Evolutionary conservation across 2,888 invertebrate genomes (phyloP), one percentile per base, ranked within the genome.

Genomic region (Lissocephala sabroskyi): DNA sequence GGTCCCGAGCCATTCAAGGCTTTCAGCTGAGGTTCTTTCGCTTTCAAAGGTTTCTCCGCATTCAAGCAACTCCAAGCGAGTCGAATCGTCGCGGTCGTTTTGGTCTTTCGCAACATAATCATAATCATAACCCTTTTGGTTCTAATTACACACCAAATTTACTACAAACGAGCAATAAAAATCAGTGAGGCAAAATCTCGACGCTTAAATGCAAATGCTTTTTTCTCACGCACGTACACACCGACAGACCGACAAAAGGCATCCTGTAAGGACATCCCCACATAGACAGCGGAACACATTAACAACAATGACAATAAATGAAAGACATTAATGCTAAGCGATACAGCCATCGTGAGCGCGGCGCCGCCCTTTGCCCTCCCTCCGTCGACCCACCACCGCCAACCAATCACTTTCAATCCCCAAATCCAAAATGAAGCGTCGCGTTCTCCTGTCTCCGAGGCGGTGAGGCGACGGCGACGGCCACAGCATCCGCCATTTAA

Each of bases 141-240:
- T 47, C 75, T 68, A 68, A 68, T 68, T 68, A 68, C 76, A 78
- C 78, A 68, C 75, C 63, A 70, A 68, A 68, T 68, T 68, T 68
- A 71, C 78, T 65, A 68, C 78, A 68, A 68, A 68, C 67, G 67
- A 75, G 67, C 71, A 75, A 68, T 68, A 75, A 68, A 75, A 68
- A 78, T 78, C 78, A 68, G 75, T 78, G 52, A 59, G 59, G 67
- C 78, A 78, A 78, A 77, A 68, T 68, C 78, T 68, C 56, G 56
- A 65, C 56, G 46, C 41, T 77, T 55, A 65, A 78, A 68, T 78
- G 67, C 78, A 73, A 73, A 68, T 73, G 68, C 65, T 68, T 68
- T 68, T 67, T 68, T 73, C 68, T 63, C 70, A 67, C 62, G 61
- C 65, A 63, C 63, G 58, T 56, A 62, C 62, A 65, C 60, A 68